These are phyloP conservation scores for Nesospiza acunhae DNA, from an alignment of 2,113 vertebrate genomes.

Conservation along the genomic window DNA sequence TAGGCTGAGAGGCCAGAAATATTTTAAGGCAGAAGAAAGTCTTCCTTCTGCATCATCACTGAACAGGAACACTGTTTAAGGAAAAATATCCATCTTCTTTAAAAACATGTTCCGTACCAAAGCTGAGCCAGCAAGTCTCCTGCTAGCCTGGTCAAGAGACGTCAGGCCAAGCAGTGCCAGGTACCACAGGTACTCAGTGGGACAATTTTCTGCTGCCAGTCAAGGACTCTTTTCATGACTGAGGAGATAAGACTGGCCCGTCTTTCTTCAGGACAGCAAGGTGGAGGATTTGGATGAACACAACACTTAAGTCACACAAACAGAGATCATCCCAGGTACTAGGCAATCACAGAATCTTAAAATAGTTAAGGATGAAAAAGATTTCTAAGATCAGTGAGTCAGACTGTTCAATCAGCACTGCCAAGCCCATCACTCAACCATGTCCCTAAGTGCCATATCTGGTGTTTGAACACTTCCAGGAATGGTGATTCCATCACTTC, in stretches of 20 bases:
- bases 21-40: background rate
- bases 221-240: background rate
- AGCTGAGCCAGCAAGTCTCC: background rate
- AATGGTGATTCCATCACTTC: background rate
- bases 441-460: background rate
- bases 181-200: background rate
- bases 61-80: background rate
- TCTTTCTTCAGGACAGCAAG: background rate
- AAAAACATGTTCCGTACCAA: background rate
- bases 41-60: background rate
- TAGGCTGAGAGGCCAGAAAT: background rate
- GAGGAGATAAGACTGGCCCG: background rate
- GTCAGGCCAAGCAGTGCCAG: background rate
- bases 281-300: background rate
- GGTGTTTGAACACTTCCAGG: background rate
- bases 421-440: background rate
- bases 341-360: background rate
- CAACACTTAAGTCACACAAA: background rate
- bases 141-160: background rate
- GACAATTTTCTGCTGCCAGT: background rate
- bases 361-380: background rate
- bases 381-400: background rate
- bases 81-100: background rate
- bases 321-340: background rate
- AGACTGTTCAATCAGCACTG: background rate